Evolutionary conservation across 2,113 vertebrate genomes (phyloP), one percentile per base, ranked within the genome.

Genomic region (Nerophis lumbriciformis): DNA sequence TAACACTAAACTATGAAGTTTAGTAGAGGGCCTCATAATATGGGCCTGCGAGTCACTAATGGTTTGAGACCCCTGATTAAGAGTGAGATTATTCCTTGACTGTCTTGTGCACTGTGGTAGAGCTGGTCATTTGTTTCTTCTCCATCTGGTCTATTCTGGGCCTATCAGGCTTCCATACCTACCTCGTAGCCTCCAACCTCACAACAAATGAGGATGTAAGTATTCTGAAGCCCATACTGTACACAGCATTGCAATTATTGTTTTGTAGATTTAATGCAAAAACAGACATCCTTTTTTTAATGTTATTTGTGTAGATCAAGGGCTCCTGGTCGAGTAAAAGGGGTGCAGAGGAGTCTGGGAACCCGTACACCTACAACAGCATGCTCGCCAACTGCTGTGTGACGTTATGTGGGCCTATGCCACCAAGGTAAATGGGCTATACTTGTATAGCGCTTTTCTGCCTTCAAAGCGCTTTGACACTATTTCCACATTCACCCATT

Each of bases 161-260:
- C 88, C 94, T 98, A 88, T 98, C 95, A 89, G 96, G 96, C 86
- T 98, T 97, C 88, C 96, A 98, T 87, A 98, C 96, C 37, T 98
- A 98, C 1, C 91, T 98, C 61, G 92, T 98, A 9, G 95, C 96
- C 84, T 97, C 95, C 76, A 98, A 98, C 85, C 90, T 97, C 87
- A 98, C 96, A 8, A 98, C 96, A 0, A 98, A 97, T 0, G 96
- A 98, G 89, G 96, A 98, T 1, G 96, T 98, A 78, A 97, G 94
- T 94, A 35, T 5, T 37, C 1, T 2, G 12, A n/a, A 3, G 0
- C 8, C 19, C 44, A 13, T 13, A 6, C 0, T 16, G 35, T 8
- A 28, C 38, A 14, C 5, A 49, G 60, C 1, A 57, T 4, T 42
- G n/a, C 8, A 61, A 53, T 19, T 12, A 2, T 2, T 44, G 42